Base-by-base conservation (phyloP, 1,140 invertebrate genomes). In the Leptinotarsa defecta region DNA sequence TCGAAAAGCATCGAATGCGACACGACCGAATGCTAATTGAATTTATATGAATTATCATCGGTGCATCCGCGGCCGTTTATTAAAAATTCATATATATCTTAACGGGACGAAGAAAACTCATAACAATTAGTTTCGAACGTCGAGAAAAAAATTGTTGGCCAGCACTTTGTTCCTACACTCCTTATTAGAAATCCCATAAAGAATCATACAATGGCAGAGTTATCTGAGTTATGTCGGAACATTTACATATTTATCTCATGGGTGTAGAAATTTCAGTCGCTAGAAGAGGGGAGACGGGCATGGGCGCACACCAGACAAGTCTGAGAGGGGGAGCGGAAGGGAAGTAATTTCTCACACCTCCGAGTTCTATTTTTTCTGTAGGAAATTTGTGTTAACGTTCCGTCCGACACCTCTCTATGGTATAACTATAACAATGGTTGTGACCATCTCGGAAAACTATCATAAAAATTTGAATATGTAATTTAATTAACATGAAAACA, bases 141-240 rank as follows among this genome's bases (percentile, higher is more conserved):
- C 17, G 34, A 48, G 19, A 71, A 71, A 71, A 71, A 71, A 71
- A 71, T 22, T 71, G n/a, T 19, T 57, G n/a, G 22, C 34, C 52
- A 52, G 69, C 49, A 71, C 69, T 71, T 71, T 71, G 52, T 71
- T 61, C 49, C 17, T 71, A 71, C 69, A 71, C 69, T 71, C 69
- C 69, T 71, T 71, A 71, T 71, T 71, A 71, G 69, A 71, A 71
- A 71, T 48, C 48, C 69, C 69, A 71, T 71, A 71, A 71, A 71
- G 69, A 71, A 71, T 71, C 22, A 71, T 27, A 71, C 69, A 71
- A 71, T 71, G 52, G 69, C 69, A 52, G 69, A 71, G 69, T 71
- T 71, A 71, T 71, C 69, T 71, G 69, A 71, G 69, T 71, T 71
- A 71, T 71, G 52, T 48, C 20, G 49, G 15, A 24, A 48, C 69